These are phyloP conservation scores for Cremastobaeus sp. DNA, from an alignment of 2,888 invertebrate species.

Conservation along the genomic window DNA sequence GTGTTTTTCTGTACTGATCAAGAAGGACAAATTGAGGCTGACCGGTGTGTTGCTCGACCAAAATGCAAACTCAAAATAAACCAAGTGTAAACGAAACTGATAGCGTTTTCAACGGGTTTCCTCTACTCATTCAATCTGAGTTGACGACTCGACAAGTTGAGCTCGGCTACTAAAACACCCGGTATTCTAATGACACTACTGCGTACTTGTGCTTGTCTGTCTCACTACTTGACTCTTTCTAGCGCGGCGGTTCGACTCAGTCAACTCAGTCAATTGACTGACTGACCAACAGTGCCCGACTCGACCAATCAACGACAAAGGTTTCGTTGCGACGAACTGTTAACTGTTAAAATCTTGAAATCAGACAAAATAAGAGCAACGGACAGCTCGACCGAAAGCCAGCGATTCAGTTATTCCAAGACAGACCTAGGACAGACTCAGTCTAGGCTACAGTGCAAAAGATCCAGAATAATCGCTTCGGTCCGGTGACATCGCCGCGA, in stretches of 20 bases:
- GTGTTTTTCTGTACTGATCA: constrained; percentile 71
- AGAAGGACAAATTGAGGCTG: constrained; percentile 7
- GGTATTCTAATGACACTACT: constrained; percentile 77
- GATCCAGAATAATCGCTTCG: constrained; percentile 79
- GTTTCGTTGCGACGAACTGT: too few species aligned
- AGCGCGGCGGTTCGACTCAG: neutral
- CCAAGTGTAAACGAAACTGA: constrained; percentile 3
- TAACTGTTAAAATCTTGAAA: neutral
- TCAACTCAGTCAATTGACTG: neutral
- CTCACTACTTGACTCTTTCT: constrained; percentile 64
- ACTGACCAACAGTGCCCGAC: too few species aligned
- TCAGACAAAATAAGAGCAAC: neutral
- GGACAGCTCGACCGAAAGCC: neutral
- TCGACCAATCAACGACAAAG: too few species aligned
- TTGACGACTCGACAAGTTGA: constrained; percentile 23
- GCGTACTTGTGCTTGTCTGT: constrained; percentile 78
- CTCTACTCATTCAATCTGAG: too few species aligned
- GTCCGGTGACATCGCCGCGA: too few species aligned
- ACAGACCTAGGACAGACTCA: constrained; percentile 78
- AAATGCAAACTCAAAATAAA: constrained; percentile 32
- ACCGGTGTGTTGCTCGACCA: neutral
- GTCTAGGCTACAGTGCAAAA: constrained; percentile 75
- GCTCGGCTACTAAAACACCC: constrained; percentile 72
- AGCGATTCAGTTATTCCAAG: constrained; percentile 67
- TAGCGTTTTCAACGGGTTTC: neutral